A percentile compares a stretch with the other conserved stretches of the same genome.
Evolutionary conservation across 92 coral and sea anemone genomes (phyloP).

Genomic region (Phenganax marumi): DNA sequence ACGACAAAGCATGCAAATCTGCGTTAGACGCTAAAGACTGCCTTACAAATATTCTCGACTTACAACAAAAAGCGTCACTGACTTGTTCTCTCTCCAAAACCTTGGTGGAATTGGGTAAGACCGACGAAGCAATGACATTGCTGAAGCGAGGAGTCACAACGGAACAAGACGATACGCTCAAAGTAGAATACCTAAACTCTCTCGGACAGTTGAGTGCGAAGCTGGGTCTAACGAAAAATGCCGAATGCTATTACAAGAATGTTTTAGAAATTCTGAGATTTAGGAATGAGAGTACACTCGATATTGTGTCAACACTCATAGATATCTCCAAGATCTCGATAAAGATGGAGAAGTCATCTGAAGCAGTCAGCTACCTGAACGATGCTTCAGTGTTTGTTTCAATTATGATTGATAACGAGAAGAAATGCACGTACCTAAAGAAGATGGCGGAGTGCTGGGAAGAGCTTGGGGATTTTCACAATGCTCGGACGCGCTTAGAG

Average conservation of each 20-base stretch:
- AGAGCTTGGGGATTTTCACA: slow-evolving; percentile 2
- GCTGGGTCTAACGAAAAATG: neutral
- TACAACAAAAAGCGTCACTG: neutral
- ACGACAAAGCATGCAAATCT: slow-evolving; percentile 14
- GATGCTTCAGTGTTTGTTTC: slow-evolving; percentile 6
- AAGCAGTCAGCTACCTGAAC: slow-evolving; percentile 15
- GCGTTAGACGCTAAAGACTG: slow-evolving; percentile 4
- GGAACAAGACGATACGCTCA: neutral
- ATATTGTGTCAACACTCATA: neutral
- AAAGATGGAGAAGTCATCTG: neutral
- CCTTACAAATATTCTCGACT: neutral
- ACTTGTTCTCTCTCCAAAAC: neutral
- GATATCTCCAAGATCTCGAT: neutral
- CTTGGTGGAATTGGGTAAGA: slow-evolving; percentile 5
- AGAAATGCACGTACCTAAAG: neutral
- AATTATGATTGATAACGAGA: neutral
- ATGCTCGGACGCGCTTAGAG: neutral
- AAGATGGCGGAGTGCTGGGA: slow-evolving; percentile 7
- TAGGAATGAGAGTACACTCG: neutral
- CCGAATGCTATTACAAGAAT: slow-evolving; percentile 1
- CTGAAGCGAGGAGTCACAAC: neutral
- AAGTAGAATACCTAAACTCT: neutral
- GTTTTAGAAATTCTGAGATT: neutral
- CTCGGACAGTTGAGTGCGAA: neutral
- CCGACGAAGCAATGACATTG: neutral